These are phyloP conservation scores for Phthorimaea operculella DNA, from an alignment of 1,140 invertebrate species.

Conservation along the genomic window DNA sequence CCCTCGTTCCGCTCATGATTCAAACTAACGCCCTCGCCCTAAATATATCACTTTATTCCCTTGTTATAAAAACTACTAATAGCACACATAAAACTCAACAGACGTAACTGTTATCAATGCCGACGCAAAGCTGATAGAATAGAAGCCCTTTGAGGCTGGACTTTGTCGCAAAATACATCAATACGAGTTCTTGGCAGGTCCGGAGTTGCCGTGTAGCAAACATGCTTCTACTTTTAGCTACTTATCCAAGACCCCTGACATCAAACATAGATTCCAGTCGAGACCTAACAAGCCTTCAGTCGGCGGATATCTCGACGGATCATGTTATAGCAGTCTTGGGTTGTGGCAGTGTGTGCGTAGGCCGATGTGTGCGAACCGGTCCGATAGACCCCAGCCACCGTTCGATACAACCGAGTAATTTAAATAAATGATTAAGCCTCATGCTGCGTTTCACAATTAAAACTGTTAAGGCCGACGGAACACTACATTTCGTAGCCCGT, in stretches of 20 bases:
- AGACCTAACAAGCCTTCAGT: background rate
- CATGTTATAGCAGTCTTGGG: background rate
- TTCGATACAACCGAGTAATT: constrained; percentile 49
- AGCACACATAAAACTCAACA: too few species aligned
- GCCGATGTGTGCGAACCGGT: constrained; percentile 35
- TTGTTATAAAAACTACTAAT: too few species aligned
- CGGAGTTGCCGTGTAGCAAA: constrained; percentile 28
- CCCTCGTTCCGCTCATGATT: too few species aligned
- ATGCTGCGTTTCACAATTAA: constrained; percentile 51
- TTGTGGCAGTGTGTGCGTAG: constrained; percentile 19
- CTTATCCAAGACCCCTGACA: background rate
- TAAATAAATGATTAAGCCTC: constrained; percentile 52
- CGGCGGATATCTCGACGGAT: background rate
- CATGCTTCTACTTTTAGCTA: background rate
- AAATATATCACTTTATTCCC: too few species aligned
- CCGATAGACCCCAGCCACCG: constrained; percentile 43
- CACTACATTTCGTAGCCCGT: constrained; percentile 42
- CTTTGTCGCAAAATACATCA: constrained; percentile 20
- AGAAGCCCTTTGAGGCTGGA: constrained; percentile 21
- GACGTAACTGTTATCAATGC: background rate
- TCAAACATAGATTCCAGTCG: background rate
- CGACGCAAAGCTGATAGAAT: constrained; percentile 16
- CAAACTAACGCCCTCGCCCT: too few species aligned
- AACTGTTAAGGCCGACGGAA: constrained; percentile 40
- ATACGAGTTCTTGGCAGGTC: constrained; percentile 27